Evolutionary conservation across 23 tunicate species (phyloP).

Genomic region (Styela plicata): DNA sequence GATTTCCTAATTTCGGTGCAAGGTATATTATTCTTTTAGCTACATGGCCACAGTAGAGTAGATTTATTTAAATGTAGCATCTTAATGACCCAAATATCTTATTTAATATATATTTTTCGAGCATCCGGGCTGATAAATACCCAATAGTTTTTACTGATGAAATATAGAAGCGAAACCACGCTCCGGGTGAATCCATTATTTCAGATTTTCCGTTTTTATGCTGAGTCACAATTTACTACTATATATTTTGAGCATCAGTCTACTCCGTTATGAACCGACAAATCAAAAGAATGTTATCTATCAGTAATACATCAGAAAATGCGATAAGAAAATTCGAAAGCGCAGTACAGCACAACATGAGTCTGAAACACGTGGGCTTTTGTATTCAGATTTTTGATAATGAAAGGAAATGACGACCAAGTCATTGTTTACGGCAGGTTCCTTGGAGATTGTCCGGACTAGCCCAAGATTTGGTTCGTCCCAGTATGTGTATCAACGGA

Average conservation of each 20-base stretch:
- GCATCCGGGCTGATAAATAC: too few species aligned
- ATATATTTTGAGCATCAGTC: neutral
- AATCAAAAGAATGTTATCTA: neutral
- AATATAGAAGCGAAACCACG: too few species aligned
- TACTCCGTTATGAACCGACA: too few species aligned
- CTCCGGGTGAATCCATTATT: too few species aligned
- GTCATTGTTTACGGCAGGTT: conserved; percentile 24
- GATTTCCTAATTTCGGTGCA: too few species aligned
- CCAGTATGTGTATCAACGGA: conserved; percentile 26
- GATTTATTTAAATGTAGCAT: too few species aligned
- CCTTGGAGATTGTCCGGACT: conserved; percentile 32
- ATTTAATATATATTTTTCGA: too few species aligned
- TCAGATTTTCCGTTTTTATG: neutral
- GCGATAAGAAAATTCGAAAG: neutral
- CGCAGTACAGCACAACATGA: neutral
- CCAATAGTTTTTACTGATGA: too few species aligned
- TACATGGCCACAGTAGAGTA: too few species aligned
- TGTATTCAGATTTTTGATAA: neutral
- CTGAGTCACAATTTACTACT: neutral
- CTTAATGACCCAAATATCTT: too few species aligned
- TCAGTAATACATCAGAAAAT: neutral
- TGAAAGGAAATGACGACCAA: conserved; percentile 17
- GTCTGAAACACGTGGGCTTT: neutral
- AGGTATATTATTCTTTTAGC: too few species aligned
- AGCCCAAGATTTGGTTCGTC: neutral